Percentiles rank a stretch among this genome's conserved stretches.
Evolutionary conservation across 1,140 invertebrate species (phyloP).

Genomic region (Nylanderia fulva): DNA sequence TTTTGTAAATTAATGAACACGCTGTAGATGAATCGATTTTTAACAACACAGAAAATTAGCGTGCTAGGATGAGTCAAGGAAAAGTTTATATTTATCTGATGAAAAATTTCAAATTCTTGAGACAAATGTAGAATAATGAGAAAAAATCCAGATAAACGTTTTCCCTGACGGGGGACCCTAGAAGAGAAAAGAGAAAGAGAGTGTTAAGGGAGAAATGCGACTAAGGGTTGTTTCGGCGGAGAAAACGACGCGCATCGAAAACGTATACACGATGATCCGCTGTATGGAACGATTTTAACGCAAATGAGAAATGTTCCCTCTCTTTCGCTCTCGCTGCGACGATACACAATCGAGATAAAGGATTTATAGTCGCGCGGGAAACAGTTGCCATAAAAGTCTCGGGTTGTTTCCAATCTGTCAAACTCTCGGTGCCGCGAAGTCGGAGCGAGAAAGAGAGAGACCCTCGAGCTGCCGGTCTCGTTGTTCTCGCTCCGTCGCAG

Average conservation of each 20-base stretch:
- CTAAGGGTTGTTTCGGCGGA: neutral
- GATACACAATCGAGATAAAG: constrained; percentile 77
- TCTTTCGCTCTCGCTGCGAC: constrained; percentile 53
- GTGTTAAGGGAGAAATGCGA: neutral
- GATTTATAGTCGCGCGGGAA: constrained; percentile 75
- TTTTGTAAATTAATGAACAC: too few relatives aligned
- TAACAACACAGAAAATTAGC: too few relatives aligned
- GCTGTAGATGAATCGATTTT: too few relatives aligned
- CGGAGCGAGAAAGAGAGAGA: constrained; percentile 33
- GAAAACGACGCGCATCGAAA: constrained; percentile 27
- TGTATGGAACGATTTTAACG: constrained; percentile 73
- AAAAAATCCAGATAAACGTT: too few relatives aligned
- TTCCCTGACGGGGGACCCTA: too few relatives aligned
- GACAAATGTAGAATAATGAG: too few relatives aligned
- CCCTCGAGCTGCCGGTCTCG: neutral
- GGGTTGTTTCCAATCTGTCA: constrained; percentile 80
- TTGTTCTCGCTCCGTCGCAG: constrained; percentile 10
- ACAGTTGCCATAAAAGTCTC: constrained; percentile 78
- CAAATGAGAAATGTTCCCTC: constrained; percentile 73
- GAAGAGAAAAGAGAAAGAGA: neutral
- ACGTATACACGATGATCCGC: constrained; percentile 8
- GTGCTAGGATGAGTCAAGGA: too few relatives aligned
- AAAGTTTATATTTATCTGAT: too few relatives aligned
- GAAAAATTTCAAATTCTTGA: too few relatives aligned
- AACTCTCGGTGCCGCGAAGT: constrained; percentile 59